These are phyloP conservation scores for Callinectes sapidus DNA, from an alignment of 2,888 invertebrate genomes.

Conservation along the genomic window DNA sequence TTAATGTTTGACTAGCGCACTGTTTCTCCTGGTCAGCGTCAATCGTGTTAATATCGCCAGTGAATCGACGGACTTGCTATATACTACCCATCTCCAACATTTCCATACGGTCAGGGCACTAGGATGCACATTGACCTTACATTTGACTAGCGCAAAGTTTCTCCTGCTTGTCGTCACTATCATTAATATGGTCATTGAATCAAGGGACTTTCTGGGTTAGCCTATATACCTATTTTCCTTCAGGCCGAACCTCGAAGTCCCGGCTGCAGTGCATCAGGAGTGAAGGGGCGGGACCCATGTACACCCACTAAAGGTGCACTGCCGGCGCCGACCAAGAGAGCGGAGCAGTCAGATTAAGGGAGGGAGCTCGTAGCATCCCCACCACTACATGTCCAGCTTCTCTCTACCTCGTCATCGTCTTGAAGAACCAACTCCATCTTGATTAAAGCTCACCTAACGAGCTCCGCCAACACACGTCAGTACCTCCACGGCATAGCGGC, in stretches of 20 bases:
- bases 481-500: background rate
- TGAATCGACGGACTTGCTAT: too few relatives aligned
- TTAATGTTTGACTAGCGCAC: too few relatives aligned
- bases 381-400: slow-evolving; percentile 15
- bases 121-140: background rate
- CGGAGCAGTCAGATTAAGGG: background rate
- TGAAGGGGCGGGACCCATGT: slow-evolving; percentile 13
- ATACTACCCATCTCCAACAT: background rate
- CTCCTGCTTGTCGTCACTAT: background rate
- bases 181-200: background rate
- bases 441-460: slow-evolving; percentile 8
- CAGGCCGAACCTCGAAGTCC: background rate
- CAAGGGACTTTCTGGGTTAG: background rate
- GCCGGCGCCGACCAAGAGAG: background rate
- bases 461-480: background rate
- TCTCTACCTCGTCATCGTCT: slow-evolving; percentile 8
- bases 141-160: background rate
- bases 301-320: slow-evolving; percentile 25
- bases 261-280: background rate
- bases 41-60: too few relatives aligned
- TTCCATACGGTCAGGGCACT: background rate
- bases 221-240: background rate
- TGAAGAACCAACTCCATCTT: slow-evolving; percentile 18
- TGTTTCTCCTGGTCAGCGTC: too few relatives aligned
- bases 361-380: background rate